phyloP scores from a whole-genome alignment of 2,888 invertebrate species.

The Eupeodes latifasciatus region DNA sequence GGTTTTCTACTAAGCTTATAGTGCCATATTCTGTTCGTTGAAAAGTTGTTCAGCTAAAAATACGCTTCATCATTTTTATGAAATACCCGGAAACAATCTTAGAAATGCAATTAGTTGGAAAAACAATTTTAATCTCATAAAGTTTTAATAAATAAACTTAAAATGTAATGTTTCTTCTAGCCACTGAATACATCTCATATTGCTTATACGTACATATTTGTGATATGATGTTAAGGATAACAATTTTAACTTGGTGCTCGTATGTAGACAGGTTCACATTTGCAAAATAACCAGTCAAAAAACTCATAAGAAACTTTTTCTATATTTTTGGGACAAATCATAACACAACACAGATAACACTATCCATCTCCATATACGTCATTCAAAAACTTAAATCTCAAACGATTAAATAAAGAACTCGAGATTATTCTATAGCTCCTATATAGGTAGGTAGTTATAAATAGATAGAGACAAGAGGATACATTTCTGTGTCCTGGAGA shows the following conservation, averaged over 20 bases:
- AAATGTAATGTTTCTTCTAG: neutral
- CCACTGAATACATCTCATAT: neutral
- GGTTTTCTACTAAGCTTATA: no score
- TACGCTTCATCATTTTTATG: no score
- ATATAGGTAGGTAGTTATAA: neutral
- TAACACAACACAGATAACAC: neutral
- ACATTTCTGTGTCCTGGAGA: neutral
- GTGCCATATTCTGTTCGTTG: no score
- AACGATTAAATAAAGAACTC: neutral
- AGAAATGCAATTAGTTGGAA: no score
- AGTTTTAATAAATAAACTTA: no score
- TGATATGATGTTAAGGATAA: neutral
- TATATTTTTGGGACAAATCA: neutral
- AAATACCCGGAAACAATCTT: no score
- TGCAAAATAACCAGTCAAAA: conserved; percentile 14
- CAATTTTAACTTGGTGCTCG: neutral
- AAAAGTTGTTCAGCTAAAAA: no score
- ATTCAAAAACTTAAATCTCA: conserved; percentile 11
- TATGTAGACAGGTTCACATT: neutral
- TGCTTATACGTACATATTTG: neutral
- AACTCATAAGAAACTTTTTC: conserved; percentile 3
- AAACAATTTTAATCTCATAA: no score
- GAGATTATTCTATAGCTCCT: conserved; percentile 13
- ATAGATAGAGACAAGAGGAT: conserved; percentile 24
- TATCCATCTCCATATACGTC: neutral